Evolutionary conservation across 2,797 vertebrate genomes (phyloP).

Genomic region (Sternotherus odoratus): DNA sequence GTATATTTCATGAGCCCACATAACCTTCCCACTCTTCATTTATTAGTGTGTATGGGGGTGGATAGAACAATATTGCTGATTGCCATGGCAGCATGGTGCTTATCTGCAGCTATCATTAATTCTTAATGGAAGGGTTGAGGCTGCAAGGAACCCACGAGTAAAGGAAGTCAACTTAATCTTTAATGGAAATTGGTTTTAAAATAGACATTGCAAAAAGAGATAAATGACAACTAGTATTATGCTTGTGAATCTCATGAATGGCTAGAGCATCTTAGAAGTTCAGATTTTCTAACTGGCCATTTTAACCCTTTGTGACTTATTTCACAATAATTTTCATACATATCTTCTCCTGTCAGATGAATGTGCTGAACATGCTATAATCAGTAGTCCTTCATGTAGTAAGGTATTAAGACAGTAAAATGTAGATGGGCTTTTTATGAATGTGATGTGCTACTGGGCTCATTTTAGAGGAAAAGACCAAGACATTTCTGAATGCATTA

Average conservation of each 20-base stretch:
- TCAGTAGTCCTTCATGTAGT: background rate
- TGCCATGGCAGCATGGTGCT: background rate
- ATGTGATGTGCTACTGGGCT: background rate
- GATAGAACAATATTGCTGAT: background rate
- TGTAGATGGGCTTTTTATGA: background rate
- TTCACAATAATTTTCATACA: background rate
- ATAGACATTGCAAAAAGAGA: background rate
- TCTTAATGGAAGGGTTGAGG: background rate
- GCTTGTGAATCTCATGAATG: background rate
- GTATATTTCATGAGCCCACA: background rate
- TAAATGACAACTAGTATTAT: background rate
- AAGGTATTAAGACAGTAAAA: constrained; percentile 1
- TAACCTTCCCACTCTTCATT: background rate
- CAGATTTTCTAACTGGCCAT: background rate
- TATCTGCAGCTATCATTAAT: background rate
- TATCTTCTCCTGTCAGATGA: background rate
- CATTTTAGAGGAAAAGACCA: background rate
- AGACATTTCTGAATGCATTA: background rate
- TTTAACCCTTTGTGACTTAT: background rate
- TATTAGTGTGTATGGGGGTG: background rate
- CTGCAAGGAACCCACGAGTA: background rate
- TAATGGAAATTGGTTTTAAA: background rate
- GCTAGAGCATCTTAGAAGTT: background rate
- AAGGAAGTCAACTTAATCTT: background rate
- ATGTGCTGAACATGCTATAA: background rate